A percentile compares a stretch with the other conserved stretches of the same genome.
These are phyloP conservation scores for Mythimna loreyi DNA, from an alignment of 2,888 invertebrate species.

Conservation along the genomic window DNA sequence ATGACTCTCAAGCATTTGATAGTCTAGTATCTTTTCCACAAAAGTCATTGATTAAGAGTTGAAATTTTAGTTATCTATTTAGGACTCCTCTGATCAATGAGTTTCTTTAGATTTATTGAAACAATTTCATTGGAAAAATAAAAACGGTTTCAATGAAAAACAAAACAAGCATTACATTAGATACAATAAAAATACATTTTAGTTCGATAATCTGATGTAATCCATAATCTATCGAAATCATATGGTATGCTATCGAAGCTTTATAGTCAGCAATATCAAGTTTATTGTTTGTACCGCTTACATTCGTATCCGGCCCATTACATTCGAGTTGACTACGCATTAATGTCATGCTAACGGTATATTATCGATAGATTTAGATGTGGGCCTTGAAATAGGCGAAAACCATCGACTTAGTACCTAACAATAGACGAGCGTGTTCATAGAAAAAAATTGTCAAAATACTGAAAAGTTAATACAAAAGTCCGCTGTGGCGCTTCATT, in stretches of 20 bases:
- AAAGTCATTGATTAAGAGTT: no score
- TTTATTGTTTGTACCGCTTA: constrained; percentile 38
- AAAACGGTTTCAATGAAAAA: background rate
- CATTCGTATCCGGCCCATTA: constrained; percentile 44
- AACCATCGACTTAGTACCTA: no score
- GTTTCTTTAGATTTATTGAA: no score
- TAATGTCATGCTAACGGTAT: constrained; percentile 45
- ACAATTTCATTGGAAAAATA: no score
- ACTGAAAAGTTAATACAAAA: no score
- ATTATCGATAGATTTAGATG: constrained; percentile 39
- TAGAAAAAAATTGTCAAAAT: no score
- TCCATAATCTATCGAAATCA: constrained; percentile 29
- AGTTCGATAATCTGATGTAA: constrained; percentile 4
- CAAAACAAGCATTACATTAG: background rate
- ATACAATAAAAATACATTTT: background rate
- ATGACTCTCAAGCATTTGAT: no score
- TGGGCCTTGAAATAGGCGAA: constrained; percentile 28
- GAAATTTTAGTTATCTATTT: no score
- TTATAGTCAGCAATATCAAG: constrained; percentile 37
- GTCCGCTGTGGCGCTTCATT: no score
- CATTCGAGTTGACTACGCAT: constrained; percentile 33
- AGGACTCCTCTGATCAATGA: no score
- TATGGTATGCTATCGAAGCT: constrained; percentile 8
- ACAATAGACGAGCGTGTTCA: no score
- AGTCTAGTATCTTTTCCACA: no score